phyloP scores from a whole-genome alignment of 2,113 vertebrate species.

The Vireo altiloquus region DNA sequence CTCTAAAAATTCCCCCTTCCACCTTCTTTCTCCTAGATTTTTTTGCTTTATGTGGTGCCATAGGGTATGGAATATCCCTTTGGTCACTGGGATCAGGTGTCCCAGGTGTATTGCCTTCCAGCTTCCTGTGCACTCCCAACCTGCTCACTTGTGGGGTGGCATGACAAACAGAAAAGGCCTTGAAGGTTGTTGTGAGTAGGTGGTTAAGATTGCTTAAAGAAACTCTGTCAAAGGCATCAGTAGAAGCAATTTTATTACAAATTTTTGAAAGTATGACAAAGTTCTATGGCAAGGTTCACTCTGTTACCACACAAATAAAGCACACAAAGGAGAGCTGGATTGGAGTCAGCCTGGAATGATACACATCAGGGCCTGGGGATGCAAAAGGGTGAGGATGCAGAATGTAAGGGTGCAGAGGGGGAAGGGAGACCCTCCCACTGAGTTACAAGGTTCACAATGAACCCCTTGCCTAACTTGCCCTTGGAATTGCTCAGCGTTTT shows the following conservation, averaged over 20 bases:
- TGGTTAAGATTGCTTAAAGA: not conserved
- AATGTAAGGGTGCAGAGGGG: not conserved
- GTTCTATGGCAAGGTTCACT: not conserved
- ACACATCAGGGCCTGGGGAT: too few relatives aligned
- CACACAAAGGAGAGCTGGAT: not conserved
- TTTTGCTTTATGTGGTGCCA: not conserved
- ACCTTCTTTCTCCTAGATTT: not conserved
- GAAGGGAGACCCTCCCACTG: not conserved
- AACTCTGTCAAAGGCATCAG: not conserved
- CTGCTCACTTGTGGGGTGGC: not conserved
- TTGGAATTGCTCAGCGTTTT: not conserved
- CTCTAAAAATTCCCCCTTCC: not conserved
- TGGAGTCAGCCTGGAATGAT: not conserved
- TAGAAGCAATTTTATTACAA: not conserved
- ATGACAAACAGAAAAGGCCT: not conserved
- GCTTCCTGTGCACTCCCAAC: not conserved
- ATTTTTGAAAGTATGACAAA: not conserved
- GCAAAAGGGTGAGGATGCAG: not conserved
- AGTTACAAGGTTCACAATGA: not conserved
- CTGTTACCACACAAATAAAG: not conserved
- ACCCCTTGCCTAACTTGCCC: not conserved
- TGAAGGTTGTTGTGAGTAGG: not conserved
- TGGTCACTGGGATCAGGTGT: not conserved
- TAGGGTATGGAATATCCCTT: not conserved
- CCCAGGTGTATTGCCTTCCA: accelerated